phyloP scores from a whole-genome alignment of 1,140 invertebrate genomes.

The Amphibalanus amphitrite region DNA sequence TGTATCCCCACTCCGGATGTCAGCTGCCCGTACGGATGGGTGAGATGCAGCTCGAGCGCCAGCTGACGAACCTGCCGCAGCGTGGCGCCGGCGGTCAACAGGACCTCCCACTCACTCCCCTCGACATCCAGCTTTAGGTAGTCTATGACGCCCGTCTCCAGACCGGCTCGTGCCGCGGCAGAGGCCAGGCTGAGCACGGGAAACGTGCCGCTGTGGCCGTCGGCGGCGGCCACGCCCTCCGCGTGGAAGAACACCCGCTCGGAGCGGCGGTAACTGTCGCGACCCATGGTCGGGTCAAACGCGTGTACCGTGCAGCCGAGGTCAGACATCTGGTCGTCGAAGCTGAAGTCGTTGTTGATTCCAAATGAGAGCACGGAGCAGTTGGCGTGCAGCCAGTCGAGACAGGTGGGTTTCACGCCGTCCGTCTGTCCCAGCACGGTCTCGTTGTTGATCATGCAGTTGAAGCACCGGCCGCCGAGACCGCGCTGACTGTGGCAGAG shows the following conservation, averaged over 20 bases:
- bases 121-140: neutral
- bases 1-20: too few relatives aligned
- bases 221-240: neutral
- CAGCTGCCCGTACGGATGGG: too few relatives aligned
- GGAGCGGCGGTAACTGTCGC: neutral
- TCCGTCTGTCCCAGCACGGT: too few relatives aligned
- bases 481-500: too few relatives aligned
- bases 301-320: constrained; percentile 3
- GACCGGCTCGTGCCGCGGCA: neutral
- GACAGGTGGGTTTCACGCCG: too few relatives aligned
- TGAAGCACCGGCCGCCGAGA: too few relatives aligned
- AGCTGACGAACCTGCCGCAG: too few relatives aligned
- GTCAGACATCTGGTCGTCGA: constrained; percentile 2
- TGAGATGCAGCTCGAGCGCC: too few relatives aligned
- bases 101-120: neutral
- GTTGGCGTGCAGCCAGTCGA: neutral
- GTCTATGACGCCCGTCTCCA: neutral
- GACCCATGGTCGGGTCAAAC: neutral
- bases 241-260: neutral
- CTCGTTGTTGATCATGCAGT: too few relatives aligned
- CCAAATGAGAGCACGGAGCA: constrained; percentile 5
- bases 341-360: constrained; percentile 8
- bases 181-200: neutral
- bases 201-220: neutral
- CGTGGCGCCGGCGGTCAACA: neutral